Base-by-base conservation (phyloP, 2,888 invertebrate genomes). In the Hanleya hanleyi region DNA sequence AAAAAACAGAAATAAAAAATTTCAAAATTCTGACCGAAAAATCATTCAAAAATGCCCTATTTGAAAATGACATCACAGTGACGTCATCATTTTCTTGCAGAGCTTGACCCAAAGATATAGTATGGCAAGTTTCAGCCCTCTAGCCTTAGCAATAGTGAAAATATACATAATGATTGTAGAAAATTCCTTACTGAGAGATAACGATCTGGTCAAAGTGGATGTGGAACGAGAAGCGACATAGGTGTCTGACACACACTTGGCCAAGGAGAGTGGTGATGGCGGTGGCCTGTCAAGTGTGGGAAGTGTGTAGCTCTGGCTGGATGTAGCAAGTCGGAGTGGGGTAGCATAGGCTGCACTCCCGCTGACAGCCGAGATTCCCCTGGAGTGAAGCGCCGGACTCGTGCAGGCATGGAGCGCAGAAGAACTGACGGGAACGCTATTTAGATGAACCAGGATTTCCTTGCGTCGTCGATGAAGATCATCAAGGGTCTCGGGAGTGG, bases 371-470 rank as follows among this genome's bases (percentile, higher is more conserved):
- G 4, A 15, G 29, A 57, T 4, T 15, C 57, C 32, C 29, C 29
- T 15, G n/a, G n/a, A n/a, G n/a, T n/a, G n/a, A n/a, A n/a, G n/a
- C n/a, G n/a, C n/a, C 22, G 57, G 29, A 32, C 4, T 15, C 2
- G 57, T 1, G 41, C 41, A 41, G 4, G 32, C 2, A 32, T 18
- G 1, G n/a, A 26, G 12, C 7, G 51, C n/a, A 15, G 57, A 26
- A 32, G 12, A 1, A 29, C 26, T 15, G 26, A 4, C 9, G 15
- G 57, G 22, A 4, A 15, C 57, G 7, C 35, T 26, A 61, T 65
- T 41, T 1, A 70, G 50, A 41, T 65, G 70, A 29, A 50, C 70
- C 41, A 64, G 37, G 9, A 70, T 32, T 38, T 70, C 65, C 22
- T 64, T 33, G 2, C 70, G 38, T 22, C 65, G 64, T 6, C 35